Conservation (phyloP, 2,888 invertebrate genomes). For the Calliphora vomitoria region DNA sequence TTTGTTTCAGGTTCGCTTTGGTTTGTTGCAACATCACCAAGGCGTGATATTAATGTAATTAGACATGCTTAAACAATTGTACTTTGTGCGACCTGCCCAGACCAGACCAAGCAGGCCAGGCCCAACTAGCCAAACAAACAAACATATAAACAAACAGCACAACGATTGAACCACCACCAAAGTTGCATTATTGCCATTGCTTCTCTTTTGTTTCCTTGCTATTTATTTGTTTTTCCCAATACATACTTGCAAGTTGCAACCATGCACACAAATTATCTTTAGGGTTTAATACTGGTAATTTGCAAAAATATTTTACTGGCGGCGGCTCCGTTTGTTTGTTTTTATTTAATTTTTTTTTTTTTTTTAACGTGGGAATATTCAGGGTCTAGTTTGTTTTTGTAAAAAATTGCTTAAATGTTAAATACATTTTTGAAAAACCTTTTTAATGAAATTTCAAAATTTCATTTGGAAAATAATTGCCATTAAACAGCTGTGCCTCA, state of each 20-base stretch:
- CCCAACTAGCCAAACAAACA: background rate
- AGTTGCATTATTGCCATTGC: slow-evolving; percentile 43
- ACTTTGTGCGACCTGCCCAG: slow-evolving; percentile 14
- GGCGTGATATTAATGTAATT: slow-evolving; percentile 73
- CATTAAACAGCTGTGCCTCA: slow-evolving; percentile 33
- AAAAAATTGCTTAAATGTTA: background rate
- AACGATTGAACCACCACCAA: slow-evolving; percentile 54
- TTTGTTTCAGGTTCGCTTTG: slow-evolving; percentile 29
- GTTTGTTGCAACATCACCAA: slow-evolving; percentile 63
- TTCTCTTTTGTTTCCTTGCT: slow-evolving; percentile 18
- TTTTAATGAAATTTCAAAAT: slow-evolving; percentile 47
- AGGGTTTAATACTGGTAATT: slow-evolving; percentile 38
- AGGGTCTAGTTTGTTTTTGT: background rate
- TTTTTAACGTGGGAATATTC: slow-evolving; percentile 60
- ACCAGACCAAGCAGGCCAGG: background rate
- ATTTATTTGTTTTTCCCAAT: slow-evolving; percentile 40
- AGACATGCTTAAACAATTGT: slow-evolving; percentile 70
- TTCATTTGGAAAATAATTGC: slow-evolving; percentile 39
- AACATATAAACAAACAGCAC: background rate
- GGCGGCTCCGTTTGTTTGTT: slow-evolving; percentile 32
- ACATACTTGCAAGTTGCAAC: slow-evolving; percentile 15
- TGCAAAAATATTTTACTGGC: slow-evolving; percentile 48
- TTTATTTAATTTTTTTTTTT: slow-evolving; percentile 5
- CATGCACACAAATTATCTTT: slow-evolving; percentile 32
- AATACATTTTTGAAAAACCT: slow-evolving; percentile 2